Evolutionary conservation across 2,888 invertebrate species (phyloP).

Genomic region (Agrypnus murinus): DNA sequence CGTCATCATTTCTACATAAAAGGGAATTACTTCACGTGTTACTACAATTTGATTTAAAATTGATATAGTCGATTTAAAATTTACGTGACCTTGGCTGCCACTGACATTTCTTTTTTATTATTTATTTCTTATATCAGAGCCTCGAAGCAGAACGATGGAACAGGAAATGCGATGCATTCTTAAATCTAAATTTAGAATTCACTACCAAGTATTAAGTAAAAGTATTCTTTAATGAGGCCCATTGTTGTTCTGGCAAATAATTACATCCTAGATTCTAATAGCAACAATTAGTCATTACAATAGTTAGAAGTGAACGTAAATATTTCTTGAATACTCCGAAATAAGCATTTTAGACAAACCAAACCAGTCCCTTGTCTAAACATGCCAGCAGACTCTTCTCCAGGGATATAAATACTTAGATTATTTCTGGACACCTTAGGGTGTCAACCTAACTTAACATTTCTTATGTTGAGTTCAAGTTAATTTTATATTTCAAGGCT

Average conservation of each 20-base stretch:
- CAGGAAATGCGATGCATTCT: slow-evolving; percentile 26
- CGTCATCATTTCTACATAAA: slow-evolving; percentile 8
- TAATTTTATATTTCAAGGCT: slow-evolving; percentile 62
- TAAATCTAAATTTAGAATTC: slow-evolving; percentile 26
- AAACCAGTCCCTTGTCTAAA: slow-evolving; percentile 51
- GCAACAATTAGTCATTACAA: no score
- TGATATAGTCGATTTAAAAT: slow-evolving; percentile 1
- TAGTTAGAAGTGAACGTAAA: no score
- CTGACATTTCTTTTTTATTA: slow-evolving; percentile 5
- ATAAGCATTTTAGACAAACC: slow-evolving; percentile 28
- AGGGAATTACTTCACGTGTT: slow-evolving; percentile 12
- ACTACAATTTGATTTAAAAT: slow-evolving; percentile 24
- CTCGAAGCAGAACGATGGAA: slow-evolving; percentile 1
- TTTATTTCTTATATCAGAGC: not conserved
- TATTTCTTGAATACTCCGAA: slow-evolving; percentile 6
- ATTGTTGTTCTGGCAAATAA: no score
- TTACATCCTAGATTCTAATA: no score
- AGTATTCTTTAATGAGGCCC: not conserved
- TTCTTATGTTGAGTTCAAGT: slow-evolving; percentile 66
- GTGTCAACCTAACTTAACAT: slow-evolving; percentile 69
- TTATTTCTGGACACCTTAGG: slow-evolving; percentile 55
- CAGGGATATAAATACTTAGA: slow-evolving; percentile 56
- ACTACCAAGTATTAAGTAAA: slow-evolving; percentile 19
- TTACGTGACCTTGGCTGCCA: not conserved
- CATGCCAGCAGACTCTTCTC: slow-evolving; percentile 50